Evolutionary conservation across 2,888 invertebrate genomes (phyloP), one percentile per base, ranked within the genome.

Genomic region (Ceraclea dissimilis): DNA sequence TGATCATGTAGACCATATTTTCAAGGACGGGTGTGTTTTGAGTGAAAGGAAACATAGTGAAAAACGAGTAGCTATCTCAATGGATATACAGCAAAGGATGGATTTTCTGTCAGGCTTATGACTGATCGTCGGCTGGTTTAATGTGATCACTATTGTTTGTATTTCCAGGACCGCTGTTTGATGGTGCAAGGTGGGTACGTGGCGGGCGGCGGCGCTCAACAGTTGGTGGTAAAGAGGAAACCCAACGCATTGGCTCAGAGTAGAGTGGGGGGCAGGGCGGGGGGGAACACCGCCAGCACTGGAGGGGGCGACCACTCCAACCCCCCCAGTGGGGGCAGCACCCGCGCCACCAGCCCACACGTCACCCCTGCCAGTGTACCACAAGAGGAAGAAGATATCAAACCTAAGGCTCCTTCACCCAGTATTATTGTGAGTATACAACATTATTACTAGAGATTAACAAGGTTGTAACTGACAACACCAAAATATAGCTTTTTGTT

Each of bases 221-320:
- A 86, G 64, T 78, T 93, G 49, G 86, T 87, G 68, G 85, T 90
- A 54, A 76, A 79, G 59, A 90, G 88, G 75, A 90, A 88, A 75
- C 79, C 84, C 51, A 93, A 94, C 75, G 85, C 93, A 52, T 78
- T 94, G 62, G 89, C 76, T 70, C 67, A 77, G 73, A 73, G 76
- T 31, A 51, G 71, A 17, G 20, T 53, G 55, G 31, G 69, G 70
- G 20, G 49, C 54, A 22, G 33, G 46, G 17, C 54, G 39, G 13
- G 48, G 49, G 4, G 47, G 68, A 63, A 43, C 66, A 64, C 31
- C 21, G 17, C 54, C 46, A 31, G 47, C 16, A 48, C 34, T 49
- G 31, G 43, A 26, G 20, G 2, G 34, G 22, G 51, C 19, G 22
- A 49, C 53, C 13, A 43, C 26, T 10, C 51, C 18, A 6, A 34